Conservation (phyloP, 2,888 invertebrate species). For the Ophion costatus region DNA sequence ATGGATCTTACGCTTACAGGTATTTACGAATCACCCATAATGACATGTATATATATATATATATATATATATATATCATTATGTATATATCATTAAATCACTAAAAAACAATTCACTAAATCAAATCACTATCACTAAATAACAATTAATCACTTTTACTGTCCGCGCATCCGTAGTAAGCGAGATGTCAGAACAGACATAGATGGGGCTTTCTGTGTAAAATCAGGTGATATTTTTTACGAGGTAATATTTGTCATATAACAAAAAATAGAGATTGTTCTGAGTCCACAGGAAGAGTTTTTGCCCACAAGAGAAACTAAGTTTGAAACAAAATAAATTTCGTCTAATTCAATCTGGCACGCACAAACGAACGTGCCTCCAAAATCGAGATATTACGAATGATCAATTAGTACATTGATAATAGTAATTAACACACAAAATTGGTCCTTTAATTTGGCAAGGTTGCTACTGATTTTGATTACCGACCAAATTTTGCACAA, state of each 20-base stretch:
- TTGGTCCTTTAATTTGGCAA: background rate
- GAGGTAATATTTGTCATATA: background rate
- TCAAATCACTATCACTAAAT: background rate
- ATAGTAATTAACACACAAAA: background rate
- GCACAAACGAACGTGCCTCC: background rate
- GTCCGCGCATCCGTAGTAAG: background rate
- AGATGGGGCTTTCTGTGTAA: background rate
- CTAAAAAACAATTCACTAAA: no score
- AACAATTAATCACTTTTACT: background rate
- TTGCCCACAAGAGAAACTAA: background rate
- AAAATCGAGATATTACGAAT: background rate
- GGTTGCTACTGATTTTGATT: no score
- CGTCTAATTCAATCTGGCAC: background rate
- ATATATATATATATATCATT: no score
- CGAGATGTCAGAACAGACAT: background rate
- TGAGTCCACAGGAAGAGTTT: background rate
- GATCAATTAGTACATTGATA: background rate
- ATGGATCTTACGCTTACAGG: slow-evolving; percentile 82
- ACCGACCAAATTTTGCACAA: background rate
- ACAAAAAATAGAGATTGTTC: background rate
- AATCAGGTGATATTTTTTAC: background rate
- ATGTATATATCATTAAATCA: no score
- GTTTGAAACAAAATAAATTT: background rate
- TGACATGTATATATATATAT: no score
- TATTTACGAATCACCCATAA: slow-evolving; percentile 66